Evolutionary conservation across 2,888 invertebrate genomes (phyloP).

Genomic region (Nephrotoma appendiculata): DNA sequence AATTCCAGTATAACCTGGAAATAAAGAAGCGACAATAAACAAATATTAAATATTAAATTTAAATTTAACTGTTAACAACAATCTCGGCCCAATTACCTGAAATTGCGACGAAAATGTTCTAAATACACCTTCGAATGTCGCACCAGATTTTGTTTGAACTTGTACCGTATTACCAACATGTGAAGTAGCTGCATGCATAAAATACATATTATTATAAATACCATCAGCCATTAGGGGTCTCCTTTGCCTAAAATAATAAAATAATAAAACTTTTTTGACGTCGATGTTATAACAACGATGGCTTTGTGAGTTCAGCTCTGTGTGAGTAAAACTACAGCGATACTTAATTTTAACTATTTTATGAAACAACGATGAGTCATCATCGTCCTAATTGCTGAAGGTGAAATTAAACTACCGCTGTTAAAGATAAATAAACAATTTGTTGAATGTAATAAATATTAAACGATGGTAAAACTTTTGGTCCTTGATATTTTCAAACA

Average conservation of each 20-base stretch:
- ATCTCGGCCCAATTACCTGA: conserved; percentile 40
- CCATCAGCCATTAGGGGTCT: conserved; percentile 63
- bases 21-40: neutral
- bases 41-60: neutral
- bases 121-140: conserved; percentile 78
- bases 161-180: conserved; percentile 73
- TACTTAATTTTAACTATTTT: neutral
- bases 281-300: neutral
- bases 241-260: conserved; percentile 22
- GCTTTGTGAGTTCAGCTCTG: neutral
- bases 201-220: conserved; percentile 77
- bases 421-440: neutral
- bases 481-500: neutral
- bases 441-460: neutral
- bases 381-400: neutral
- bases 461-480: neutral
- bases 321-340: neutral
- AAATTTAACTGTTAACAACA: neutral
- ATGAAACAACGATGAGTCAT: neutral
- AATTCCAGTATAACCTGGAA: conserved; percentile 61
- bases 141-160: conserved; percentile 69
- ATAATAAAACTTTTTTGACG: neutral
- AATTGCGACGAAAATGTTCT: conserved; percentile 79
- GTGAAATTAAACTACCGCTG: neutral
- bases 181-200: conserved; percentile 78